Evolutionary conservation across 2,888 invertebrate genomes (phyloP).

Genomic region (Lepas anatifera): DNA sequence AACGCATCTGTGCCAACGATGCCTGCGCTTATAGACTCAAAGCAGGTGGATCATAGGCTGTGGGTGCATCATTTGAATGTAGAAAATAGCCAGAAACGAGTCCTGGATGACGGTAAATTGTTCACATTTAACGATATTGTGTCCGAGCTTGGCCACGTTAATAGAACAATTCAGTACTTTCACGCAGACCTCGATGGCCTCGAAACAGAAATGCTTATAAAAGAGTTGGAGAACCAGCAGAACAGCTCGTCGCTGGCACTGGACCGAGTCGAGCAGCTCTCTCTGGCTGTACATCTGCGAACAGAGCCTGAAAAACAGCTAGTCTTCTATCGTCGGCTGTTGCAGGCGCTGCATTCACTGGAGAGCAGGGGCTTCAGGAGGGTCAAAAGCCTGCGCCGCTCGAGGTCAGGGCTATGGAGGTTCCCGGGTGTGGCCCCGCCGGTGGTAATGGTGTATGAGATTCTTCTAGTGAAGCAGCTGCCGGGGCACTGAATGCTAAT

Average conservation of each 20-base stretch:
- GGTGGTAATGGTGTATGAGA: not conserved
- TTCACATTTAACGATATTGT: not conserved
- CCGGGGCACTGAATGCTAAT: too few relatives aligned
- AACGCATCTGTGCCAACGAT: too few relatives aligned
- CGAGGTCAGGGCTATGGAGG: not conserved
- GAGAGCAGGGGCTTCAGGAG: not conserved
- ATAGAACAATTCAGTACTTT: not conserved
- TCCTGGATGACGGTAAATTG: not conserved
- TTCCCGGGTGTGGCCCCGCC: not conserved
- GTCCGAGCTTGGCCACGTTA: not conserved
- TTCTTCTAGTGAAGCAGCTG: not conserved
- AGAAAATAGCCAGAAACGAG: too few relatives aligned
- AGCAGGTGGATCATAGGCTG: too few relatives aligned
- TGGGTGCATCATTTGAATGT: too few relatives aligned
- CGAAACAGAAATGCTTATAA: not conserved
- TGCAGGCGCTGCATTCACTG: not conserved
- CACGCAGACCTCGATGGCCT: not conserved
- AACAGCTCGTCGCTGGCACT: not conserved
- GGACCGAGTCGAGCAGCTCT: not conserved
- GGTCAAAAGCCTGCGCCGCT: not conserved
- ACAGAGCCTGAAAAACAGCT: not conserved
- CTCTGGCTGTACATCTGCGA: not conserved
- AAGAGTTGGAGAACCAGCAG: not conserved
- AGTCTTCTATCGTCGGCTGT: not conserved
- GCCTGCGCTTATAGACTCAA: too few relatives aligned